phyloP scores from a whole-genome alignment of 1,140 invertebrate species.

The Cyphomyrmex costatus region DNA sequence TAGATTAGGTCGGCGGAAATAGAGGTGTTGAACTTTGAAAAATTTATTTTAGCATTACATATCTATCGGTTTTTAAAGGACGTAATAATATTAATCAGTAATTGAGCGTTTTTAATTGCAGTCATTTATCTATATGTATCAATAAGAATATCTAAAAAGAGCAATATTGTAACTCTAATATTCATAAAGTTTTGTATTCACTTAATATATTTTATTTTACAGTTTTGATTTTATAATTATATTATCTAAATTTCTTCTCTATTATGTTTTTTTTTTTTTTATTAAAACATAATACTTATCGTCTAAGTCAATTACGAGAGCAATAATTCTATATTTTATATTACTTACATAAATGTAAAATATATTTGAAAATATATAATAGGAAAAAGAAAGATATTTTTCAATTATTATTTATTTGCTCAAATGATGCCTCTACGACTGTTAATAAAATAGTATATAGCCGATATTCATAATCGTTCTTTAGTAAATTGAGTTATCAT shows the following conservation, averaged over 20 bases:
- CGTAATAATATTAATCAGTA: too few species aligned
- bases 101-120: background rate
- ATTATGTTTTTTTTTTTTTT: too few species aligned
- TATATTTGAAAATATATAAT: constrained; percentile 12
- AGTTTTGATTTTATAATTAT: too few species aligned
- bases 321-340: constrained; percentile 36
- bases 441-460: too few species aligned
- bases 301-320: constrained; percentile 28
- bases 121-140: background rate
- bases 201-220: constrained; percentile 14
- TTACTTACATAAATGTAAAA: background rate
- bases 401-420: background rate
- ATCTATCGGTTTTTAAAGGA: too few species aligned
- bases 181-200: background rate
- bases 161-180: background rate
- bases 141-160: too few species aligned
- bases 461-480: too few species aligned
- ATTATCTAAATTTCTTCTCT: too few species aligned
- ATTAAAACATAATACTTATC: background rate
- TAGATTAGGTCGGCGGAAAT: background rate
- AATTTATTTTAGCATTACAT: too few species aligned
- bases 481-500: too few species aligned
- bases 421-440: background rate
- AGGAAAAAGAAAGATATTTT: background rate
- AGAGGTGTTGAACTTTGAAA: background rate